These are phyloP conservation scores for Lepidostoma basale DNA, from an alignment of 1,140 invertebrate species.

Conservation along the genomic window DNA sequence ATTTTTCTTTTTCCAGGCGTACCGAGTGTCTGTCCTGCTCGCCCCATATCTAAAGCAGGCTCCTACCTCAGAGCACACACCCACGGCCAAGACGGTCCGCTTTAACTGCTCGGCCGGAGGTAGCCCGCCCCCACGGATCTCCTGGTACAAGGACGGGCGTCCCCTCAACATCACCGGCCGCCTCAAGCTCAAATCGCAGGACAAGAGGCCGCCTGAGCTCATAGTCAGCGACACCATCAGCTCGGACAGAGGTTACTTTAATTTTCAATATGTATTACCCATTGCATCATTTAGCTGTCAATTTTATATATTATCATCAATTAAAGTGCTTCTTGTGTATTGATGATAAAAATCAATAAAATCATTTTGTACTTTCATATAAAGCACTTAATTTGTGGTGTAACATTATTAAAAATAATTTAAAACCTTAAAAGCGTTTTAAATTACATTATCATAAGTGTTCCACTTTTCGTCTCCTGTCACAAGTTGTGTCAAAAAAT, in stretches of 20 bases:
- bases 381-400: too few species aligned
- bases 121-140: constrained; percentile 65
- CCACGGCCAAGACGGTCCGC: constrained; percentile 53
- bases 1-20: constrained; percentile 29
- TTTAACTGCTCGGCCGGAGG: constrained; percentile 73
- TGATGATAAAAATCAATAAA: too few species aligned
- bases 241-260: constrained; percentile 38
- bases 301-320: too few species aligned
- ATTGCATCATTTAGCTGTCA: constrained; percentile 49
- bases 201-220: constrained; percentile 34
- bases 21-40: constrained; percentile 31
- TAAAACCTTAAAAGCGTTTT: too few species aligned
- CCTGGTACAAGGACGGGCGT: constrained; percentile 72
- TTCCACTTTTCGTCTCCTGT: too few species aligned
- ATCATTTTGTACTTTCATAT: too few species aligned
- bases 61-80: constrained; percentile 51
- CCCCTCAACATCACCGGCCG: constrained; percentile 58
- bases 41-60: constrained; percentile 48
- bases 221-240: constrained; percentile 43
- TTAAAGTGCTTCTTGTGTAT: too few species aligned
- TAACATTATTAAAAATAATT: too few species aligned
- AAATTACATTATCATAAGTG: too few species aligned
- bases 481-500: too few species aligned
- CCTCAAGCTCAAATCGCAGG: constrained; percentile 46
- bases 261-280: constrained; percentile 50